phyloP scores from a whole-genome alignment of 2,113 vertebrate genomes.

The Oncorhynchus clarkii region DNA sequence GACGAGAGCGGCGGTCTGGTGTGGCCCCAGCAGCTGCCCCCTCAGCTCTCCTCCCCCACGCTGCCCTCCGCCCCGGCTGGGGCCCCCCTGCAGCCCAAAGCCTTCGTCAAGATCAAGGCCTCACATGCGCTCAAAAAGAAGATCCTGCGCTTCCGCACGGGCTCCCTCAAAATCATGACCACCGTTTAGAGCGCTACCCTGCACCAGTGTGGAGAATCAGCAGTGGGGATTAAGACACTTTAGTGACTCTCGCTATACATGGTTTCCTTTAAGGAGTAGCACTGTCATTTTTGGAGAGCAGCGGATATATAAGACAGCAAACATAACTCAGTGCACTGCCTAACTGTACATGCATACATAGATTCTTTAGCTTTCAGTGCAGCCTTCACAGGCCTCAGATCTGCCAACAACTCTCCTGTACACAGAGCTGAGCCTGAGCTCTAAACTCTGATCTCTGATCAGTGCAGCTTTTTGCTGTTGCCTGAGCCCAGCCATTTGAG shows the following conservation, averaged over 20 bases:
- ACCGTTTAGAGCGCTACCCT: constrained; percentile 69
- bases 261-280: not conserved
- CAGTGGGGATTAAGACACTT: not conserved
- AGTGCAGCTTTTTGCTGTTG: not conserved
- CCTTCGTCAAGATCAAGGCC: constrained; percentile 88
- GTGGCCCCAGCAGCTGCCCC: constrained; percentile 85
- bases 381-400: not conserved
- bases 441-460: not conserved
- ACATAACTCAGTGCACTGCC: not conserved
- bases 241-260: not conserved
- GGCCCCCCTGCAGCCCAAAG: constrained; percentile 73
- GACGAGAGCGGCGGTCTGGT: constrained; percentile 84
- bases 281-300: not conserved
- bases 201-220: constrained; percentile 26
- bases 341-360: not conserved
- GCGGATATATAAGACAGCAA: not conserved
- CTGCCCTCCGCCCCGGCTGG: constrained; percentile 42
- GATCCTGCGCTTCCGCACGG: constrained; percentile 84
- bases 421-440: too few species aligned
- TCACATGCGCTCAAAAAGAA: constrained; percentile 90
- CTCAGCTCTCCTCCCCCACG: constrained; percentile 55
- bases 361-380: not conserved
- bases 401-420: not conserved
- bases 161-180: constrained; percentile 90
- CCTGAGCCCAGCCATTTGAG: not conserved